phyloP scores from a whole-genome alignment of 1,140 invertebrate species.

The Diabrotica virgifera region DNA sequence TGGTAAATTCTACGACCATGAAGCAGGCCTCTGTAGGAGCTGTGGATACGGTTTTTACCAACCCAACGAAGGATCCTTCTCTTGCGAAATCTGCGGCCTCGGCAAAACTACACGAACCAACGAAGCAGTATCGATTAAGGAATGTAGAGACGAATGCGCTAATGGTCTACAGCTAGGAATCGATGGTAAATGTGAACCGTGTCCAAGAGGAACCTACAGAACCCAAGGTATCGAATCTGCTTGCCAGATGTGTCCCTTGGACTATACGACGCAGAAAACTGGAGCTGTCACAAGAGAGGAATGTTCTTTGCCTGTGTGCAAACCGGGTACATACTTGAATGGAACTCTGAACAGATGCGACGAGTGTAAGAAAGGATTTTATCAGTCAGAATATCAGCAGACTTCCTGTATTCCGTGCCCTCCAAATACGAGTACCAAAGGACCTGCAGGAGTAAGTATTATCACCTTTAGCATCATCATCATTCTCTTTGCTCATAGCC shows the following conservation, averaged over 20 bases:
- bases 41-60: constrained; percentile 96
- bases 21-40: constrained; percentile 77
- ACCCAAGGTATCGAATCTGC: constrained; percentile 83
- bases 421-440: constrained; percentile 87
- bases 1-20: constrained; percentile 88
- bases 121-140: constrained; percentile 83
- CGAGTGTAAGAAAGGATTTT: constrained; percentile 87
- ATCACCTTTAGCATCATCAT: no score
- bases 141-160: constrained; percentile 88
- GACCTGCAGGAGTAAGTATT: constrained; percentile 72
- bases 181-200: constrained; percentile 89
- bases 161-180: constrained; percentile 83
- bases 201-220: constrained; percentile 86
- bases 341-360: constrained; percentile 80
- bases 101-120: constrained; percentile 91
- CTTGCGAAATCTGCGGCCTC: constrained; percentile 83
- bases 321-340: constrained; percentile 82
- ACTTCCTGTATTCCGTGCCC: constrained; percentile 85
- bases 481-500: no score
- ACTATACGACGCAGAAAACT: constrained; percentile 80
- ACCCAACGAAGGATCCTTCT: constrained; percentile 85
- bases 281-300: constrained; percentile 83
- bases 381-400: constrained; percentile 89
- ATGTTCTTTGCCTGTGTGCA: constrained; percentile 86
- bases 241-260: constrained; percentile 84